Conservation (phyloP, 2,888 invertebrate species). For the Augiades crinisus region DNA sequence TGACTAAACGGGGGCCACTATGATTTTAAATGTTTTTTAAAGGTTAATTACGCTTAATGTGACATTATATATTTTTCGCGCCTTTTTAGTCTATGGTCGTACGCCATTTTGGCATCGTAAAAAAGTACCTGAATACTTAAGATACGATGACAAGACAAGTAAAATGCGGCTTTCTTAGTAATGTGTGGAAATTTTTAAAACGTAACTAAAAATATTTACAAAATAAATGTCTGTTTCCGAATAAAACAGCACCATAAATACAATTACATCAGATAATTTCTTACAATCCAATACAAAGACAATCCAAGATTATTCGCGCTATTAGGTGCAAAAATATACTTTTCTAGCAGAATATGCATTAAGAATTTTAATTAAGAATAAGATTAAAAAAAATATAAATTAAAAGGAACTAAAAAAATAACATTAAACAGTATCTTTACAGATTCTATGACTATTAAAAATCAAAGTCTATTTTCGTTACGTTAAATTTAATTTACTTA, state of each 20-base stretch:
- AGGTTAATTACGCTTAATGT: too few relatives aligned
- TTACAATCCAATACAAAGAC: background rate
- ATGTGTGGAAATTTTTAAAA: background rate
- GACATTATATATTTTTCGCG: too few relatives aligned
- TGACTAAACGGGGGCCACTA: too few relatives aligned
- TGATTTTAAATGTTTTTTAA: too few relatives aligned
- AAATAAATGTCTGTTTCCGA: background rate
- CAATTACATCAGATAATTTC: too few relatives aligned
- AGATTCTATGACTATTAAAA: conserved; percentile 13
- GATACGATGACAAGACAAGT: too few relatives aligned
- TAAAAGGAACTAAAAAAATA: conserved; percentile 22
- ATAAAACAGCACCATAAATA: background rate
- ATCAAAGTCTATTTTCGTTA: conserved; percentile 14
- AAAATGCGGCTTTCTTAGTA: too few relatives aligned
- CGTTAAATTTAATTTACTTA: conserved; percentile 24
- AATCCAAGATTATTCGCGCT: background rate
- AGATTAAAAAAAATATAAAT: conserved; percentile 10
- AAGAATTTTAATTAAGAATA: background rate
- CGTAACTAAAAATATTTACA: conserved; percentile 1
- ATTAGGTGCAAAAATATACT: background rate
- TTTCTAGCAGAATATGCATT: too few relatives aligned
- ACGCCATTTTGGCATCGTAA: too few relatives aligned
- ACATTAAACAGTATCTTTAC: conserved; percentile 19
- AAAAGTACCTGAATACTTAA: too few relatives aligned
- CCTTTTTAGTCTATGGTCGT: too few relatives aligned